Base-by-base conservation (phyloP, 2,888 invertebrate genomes). In the Drosophila parthenogenetica region DNA sequence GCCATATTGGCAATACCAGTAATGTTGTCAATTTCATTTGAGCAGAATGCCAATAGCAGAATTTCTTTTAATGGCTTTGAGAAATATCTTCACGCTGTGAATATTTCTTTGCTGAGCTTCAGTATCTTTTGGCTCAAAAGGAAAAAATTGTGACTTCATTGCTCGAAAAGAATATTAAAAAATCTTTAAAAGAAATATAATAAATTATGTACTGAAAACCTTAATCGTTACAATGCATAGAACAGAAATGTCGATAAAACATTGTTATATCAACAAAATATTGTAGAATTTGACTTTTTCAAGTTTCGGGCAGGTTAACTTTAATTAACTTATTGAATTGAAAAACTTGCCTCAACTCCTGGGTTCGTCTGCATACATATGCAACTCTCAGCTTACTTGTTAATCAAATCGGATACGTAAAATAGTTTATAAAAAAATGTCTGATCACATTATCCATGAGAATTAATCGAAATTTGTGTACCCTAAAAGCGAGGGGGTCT, bases 1-100 rank as follows among this genome's bases (percentile, higher is more conserved):
- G 73, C 63, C 69, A 60, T 65, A 64, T 68, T 66, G 63, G 54
- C 63, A 60, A 60, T 32, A 59, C 46, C 39, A 11, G 17, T 13
- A 35, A 35, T 49, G 11, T 32, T 17, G 17, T 17, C 17, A 16
- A 29, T 32, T 29, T 10, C 19, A 13, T 10, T 42, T 42, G n/a
- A 10, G 16, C 17, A 16, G 5, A 29, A 16, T 48, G 29, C 14
- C 46, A 48, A 48, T 32, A 29, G 5, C 11, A 48, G 48, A 16
- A 17, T 32, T 32, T 29, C 16, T 32, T 32, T 32, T 48, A 10
- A 17, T 32, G 7, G 16, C 45, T n/a, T 45, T 45, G 7, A n/a
- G 5, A 45, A n/a, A 19, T 5, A 45, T 13, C 45, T 25, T 25
- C 8, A n/a, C 22, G 4, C 45, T 25, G 4, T n/a, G 5, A 43